Base-by-base conservation (phyloP, 35 echinoderm and acorn worm species). In the Chiridota heheva region DNA sequence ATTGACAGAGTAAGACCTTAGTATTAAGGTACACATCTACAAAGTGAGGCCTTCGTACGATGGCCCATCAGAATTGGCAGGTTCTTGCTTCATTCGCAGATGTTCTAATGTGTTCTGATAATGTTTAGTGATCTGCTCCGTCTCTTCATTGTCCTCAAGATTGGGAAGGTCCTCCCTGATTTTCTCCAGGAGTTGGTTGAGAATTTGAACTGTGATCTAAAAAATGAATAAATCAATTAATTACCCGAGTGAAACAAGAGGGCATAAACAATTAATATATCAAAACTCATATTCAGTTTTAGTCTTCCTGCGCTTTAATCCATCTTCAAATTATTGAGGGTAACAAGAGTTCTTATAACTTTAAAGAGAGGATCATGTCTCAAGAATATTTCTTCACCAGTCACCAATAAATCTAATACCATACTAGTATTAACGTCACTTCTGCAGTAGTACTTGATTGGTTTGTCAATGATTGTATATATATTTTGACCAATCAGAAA, bases 121-220 rank as follows among this genome's bases (percentile, higher is more conserved):
- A 70, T 98, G 95, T 82, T 98, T 98, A 76, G 86, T 98, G 58
- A 98, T 98, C 76, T 98, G 95, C 71, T 98, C 95, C 33, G 95
- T 98, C 42, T 98, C 95, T 6, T 98, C 95, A 73, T 98, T 98
- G 45, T 91, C 95, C 38, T 98, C 95, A 4, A 98, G 82, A 69
- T 98, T 98, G 12, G 95, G 95, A 36, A 98, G 47, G 74, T 98
- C 95, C 60, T 98, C 95, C 47, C 95, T 63, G 59, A 98, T 92
- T 81, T 98, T 98, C 39, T 98, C 95, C 17, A 98, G 70, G 18
- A 98, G 76, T 62, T 98, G 95, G 44, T 98, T 98, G 56, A 92
- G 60, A 24, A 89, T 82, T 49, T 84, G 80, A 26, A 91, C 80
- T 8, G 72, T 98, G 2, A 98, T 84, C 95, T 98, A 58, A 2